Evolutionary conservation across 2,113 vertebrate species (phyloP).

Genomic region (Oreotrochilus melanogaster): DNA sequence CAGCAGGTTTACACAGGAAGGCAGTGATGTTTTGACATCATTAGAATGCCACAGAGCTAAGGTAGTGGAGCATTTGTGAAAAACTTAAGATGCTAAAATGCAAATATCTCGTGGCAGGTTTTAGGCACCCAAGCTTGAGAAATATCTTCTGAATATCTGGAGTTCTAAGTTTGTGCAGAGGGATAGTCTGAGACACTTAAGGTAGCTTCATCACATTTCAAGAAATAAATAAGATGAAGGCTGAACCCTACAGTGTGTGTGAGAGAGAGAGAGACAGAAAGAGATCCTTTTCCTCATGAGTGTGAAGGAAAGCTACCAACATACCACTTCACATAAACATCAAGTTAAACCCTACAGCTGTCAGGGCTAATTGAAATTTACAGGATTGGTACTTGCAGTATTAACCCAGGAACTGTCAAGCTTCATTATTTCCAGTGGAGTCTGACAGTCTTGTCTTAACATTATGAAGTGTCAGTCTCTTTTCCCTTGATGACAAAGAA

Average conservation of each 20-base stretch:
- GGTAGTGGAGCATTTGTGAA: neutral
- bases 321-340: slow-evolving; percentile 53
- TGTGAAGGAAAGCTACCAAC: slow-evolving; percentile 64
- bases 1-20: neutral
- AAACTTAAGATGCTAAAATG: neutral
- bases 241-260: neutral
- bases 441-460: slow-evolving; percentile 50
- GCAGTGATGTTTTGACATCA: neutral
- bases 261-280: neutral
- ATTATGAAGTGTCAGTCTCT: slow-evolving; percentile 60
- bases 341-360: slow-evolving; percentile 43
- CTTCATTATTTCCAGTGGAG: slow-evolving; percentile 52
- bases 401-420: slow-evolving; percentile 59
- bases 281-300: slow-evolving; percentile 30
- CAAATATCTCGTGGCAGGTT: neutral
- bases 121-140: neutral
- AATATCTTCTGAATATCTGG: neutral
- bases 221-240: neutral
- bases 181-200: neutral
- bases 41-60: neutral
- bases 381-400: slow-evolving; percentile 43
- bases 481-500: slow-evolving; percentile 60
- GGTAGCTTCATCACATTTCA: neutral
- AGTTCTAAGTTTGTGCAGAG: neutral
- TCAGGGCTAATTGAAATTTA: slow-evolving; percentile 60